These are phyloP conservation scores for Carpatolechia fugitivella DNA, from an alignment of 2,888 invertebrate species.

Conservation along the genomic window DNA sequence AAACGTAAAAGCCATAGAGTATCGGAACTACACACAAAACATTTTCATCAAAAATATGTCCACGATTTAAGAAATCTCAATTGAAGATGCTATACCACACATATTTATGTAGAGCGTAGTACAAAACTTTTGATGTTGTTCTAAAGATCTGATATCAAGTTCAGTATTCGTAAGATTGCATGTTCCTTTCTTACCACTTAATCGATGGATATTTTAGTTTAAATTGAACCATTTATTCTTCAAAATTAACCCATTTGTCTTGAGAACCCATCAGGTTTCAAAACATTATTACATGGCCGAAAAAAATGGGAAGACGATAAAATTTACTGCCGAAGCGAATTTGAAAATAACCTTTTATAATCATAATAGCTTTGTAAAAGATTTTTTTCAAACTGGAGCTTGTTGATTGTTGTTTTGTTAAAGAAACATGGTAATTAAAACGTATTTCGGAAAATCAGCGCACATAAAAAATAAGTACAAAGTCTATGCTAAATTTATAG, in stretches of 20 bases:
- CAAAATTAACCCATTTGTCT: slow-evolving; percentile 8
- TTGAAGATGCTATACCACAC: too few relatives aligned
- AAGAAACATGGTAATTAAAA: background rate
- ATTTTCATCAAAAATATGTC: too few relatives aligned
- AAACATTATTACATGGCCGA: background rate
- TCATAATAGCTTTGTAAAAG: background rate
- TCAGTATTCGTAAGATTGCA: background rate
- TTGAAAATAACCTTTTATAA: background rate
- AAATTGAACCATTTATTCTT: slow-evolving; percentile 5
- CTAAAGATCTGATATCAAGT: slow-evolving; percentile 1
- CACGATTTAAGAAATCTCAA: too few relatives aligned
- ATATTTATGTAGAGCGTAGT: too few relatives aligned
- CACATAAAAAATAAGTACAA: too few relatives aligned
- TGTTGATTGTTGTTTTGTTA: background rate
- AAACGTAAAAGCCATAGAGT: too few relatives aligned
- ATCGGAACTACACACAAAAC: too few relatives aligned
- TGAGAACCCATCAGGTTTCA: background rate
- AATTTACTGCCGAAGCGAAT: background rate
- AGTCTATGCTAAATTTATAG: too few relatives aligned
- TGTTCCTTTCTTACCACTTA: slow-evolving; percentile 1
- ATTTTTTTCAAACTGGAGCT: background rate
- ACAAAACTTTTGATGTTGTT: too few relatives aligned
- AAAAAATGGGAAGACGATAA: background rate
- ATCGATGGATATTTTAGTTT: background rate
- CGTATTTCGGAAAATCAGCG: too few relatives aligned